Evolutionary conservation across 2,888 invertebrate genomes (phyloP).

Genomic region (Cosmorhoe ocellata): DNA sequence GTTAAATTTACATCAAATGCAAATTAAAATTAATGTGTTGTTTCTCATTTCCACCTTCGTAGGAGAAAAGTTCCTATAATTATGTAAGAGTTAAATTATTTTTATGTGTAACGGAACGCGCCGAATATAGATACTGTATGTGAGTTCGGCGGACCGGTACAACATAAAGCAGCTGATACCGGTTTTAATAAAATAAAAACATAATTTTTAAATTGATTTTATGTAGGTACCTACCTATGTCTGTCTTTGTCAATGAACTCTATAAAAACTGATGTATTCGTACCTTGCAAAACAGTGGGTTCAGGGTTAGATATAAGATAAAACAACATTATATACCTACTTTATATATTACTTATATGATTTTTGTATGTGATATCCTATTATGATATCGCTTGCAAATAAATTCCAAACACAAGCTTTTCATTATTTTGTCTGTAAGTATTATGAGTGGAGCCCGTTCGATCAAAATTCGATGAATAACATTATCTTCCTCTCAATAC

Average conservation of each 20-base stretch:
- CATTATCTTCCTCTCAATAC: conserved; percentile 2
- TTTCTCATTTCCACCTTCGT: too few relatives aligned
- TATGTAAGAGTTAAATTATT: conserved; percentile 1
- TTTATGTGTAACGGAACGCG: conserved; percentile 8
- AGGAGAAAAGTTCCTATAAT: too few relatives aligned
- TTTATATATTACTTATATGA: too few relatives aligned
- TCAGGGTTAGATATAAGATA: not conserved
- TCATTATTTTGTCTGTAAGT: conserved; percentile 9
- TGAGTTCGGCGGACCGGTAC: not conserved
- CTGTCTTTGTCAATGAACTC: conserved; percentile 10
- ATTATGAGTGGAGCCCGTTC: conserved; percentile 1
- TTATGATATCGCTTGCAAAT: conserved; percentile 1
- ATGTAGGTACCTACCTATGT: not conserved
- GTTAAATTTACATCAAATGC: too few relatives aligned
- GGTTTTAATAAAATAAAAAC: conserved; percentile 18
- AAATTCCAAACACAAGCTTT: not conserved
- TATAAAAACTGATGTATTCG: too few relatives aligned
- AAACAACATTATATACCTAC: not conserved
- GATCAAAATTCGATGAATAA: conserved; percentile 20
- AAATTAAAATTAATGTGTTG: too few relatives aligned
- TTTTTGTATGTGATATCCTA: too few relatives aligned
- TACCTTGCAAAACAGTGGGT: not conserved
- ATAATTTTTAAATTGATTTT: conserved; percentile 12
- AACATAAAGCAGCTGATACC: conserved; percentile 6
- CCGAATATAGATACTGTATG: not conserved